Percentiles rank a stretch among this genome's conserved stretches.
phyloP scores from a whole-genome alignment of 2,797 vertebrate genomes.

The Mormyrus proboscirostris region DNA sequence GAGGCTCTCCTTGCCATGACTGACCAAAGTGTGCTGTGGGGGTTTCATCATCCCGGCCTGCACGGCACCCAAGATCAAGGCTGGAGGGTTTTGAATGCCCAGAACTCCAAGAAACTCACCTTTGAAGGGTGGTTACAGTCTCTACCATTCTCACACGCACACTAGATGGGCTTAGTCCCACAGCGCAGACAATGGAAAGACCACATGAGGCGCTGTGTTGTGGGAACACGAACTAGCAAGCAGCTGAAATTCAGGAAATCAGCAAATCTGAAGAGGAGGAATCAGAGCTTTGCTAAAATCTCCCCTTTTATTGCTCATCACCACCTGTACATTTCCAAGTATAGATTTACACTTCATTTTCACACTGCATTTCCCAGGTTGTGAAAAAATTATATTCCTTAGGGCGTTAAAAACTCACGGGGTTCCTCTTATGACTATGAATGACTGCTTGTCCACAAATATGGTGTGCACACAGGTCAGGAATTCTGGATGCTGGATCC shows the following conservation, averaged over 20 bases:
- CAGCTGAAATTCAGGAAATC: neutral
- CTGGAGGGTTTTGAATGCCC: neutral
- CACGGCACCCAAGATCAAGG: neutral
- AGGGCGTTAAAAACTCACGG: neutral
- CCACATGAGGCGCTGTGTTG: neutral
- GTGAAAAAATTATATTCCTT: neutral
- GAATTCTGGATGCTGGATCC: neutral
- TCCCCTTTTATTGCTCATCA: neutral
- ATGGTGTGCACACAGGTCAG: neutral
- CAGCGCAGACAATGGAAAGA: neutral
- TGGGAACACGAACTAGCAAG: neutral
- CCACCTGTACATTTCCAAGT: neutral
- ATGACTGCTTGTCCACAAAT: neutral
- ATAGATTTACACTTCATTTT: neutral
- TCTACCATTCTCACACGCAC: neutral
- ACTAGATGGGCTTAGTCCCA: neutral
- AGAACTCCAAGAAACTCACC: neutral
- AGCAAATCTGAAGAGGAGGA: neutral
- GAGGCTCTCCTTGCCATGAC: neutral
- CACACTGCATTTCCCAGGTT: neutral
- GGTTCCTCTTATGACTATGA: neutral
- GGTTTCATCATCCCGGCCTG: neutral
- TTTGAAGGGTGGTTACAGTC: neutral
- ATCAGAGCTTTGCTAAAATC: neutral
- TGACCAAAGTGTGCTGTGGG: conserved; percentile 3